These are phyloP conservation scores for Albula goreensis DNA, from an alignment of 2,113 vertebrate genomes.

Conservation along the genomic window DNA sequence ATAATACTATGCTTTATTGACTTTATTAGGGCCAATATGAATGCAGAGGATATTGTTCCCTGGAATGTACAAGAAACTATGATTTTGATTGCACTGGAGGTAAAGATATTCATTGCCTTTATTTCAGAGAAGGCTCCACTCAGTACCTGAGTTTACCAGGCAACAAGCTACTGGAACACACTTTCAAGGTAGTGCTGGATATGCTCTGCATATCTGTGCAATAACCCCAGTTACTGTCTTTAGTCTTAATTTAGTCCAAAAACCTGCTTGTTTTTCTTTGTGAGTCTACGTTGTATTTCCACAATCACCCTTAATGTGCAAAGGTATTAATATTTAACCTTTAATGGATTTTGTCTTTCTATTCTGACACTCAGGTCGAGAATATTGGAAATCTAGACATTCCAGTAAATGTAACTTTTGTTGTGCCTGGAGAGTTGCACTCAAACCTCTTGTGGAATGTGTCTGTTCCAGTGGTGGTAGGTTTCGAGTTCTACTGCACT, in stretches of 20 bases:
- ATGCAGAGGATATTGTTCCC: neutral
- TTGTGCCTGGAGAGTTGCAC: constrained; percentile 36
- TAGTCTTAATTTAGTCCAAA: neutral
- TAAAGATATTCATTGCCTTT: neutral
- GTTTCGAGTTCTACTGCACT: neutral
- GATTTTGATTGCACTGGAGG: neutral
- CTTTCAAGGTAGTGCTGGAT: constrained; percentile 32
- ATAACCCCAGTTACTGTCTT: too few relatives aligned
- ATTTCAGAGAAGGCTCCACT: constrained; percentile 39
- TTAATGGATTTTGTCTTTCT: neutral
- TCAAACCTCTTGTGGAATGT: constrained; percentile 38
- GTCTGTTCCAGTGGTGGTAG: constrained; percentile 31
- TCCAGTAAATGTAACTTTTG: constrained; percentile 35
- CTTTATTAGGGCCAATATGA: too few relatives aligned
- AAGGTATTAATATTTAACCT: too few relatives aligned
- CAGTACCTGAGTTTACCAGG: constrained; percentile 31
- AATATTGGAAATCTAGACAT: constrained; percentile 32
- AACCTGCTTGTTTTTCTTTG: neutral
- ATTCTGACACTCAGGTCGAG: constrained; percentile 29
- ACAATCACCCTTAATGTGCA: neutral
- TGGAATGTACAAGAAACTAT: neutral
- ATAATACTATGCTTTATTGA: too few relatives aligned
- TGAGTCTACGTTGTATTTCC: neutral
- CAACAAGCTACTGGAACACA: constrained; percentile 27
- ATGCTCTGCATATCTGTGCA: neutral